Base-by-base conservation (phyloP, 2,797 vertebrate genomes). In the Coracias cyanogaster region DNA sequence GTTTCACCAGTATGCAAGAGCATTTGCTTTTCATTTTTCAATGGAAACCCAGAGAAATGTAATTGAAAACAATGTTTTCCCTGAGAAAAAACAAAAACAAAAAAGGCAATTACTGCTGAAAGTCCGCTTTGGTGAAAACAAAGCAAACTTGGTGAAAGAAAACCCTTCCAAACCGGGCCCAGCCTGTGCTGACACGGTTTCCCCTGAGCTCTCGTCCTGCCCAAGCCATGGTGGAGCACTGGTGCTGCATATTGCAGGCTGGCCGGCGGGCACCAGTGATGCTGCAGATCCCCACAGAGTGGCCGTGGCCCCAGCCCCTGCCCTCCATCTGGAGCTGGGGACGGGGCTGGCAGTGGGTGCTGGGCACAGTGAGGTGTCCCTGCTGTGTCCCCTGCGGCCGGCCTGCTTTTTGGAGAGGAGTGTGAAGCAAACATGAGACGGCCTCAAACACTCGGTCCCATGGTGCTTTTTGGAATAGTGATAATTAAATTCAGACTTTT, bases 401-500 rank as follows among this genome's bases (percentile, higher is more conserved):
- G 73, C 58, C 74, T 86, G 81, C 84, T 8, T 89, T 91, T 93
- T 31, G 65, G 76, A 90, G 82, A 9, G 24, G 95, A 90, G 90
- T 86, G 94, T 89, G 92, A 96, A 95, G 93, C 90, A 93, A 95
- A 95, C 83, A 94, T 33, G 88, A 94, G 93, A 61, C 61, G 52
- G 94, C 86, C 94, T 91, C 93, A 86, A 94, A 72, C 86, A 28
- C 86, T 89, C 41, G 21, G 81, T 95, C 96, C 95, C 95, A 92
- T 90, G 95, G 94, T 95, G 92, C 93, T 94, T 96, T 95, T 97
- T 97, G 93, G 94, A 96, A 92, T 89, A 92, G 93, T 80, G 95
- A 93, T 96, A 96, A 97, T 97, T 97, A 92, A 94, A 96, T 95
- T 93, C 96, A 97, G 95, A 95, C 82, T 94, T 96, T 96, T 96